Conservation (phyloP, 53 echinoderm and acorn worm genomes). For the Crossaster papposus region DNA sequence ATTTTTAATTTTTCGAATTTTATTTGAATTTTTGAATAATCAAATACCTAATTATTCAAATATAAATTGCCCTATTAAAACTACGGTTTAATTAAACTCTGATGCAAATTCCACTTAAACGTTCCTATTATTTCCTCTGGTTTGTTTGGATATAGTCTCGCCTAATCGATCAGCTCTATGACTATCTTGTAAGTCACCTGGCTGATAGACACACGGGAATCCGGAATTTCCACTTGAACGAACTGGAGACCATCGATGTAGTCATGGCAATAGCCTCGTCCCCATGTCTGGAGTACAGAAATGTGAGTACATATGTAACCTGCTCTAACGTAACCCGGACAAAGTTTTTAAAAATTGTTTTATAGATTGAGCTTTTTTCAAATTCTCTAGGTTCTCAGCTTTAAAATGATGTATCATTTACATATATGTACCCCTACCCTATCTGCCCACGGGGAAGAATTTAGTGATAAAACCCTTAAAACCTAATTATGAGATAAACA, state of each 20-base stretch:
- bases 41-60: no score
- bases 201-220: constrained; percentile 23
- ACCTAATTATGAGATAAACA: no score
- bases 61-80: no score
- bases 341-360: not conserved
- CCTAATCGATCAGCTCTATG: constrained; percentile 41
- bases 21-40: no score
- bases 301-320: constrained; percentile 46
- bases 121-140: not conserved
- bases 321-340: no score
- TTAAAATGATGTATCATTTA: no score
- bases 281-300: constrained; percentile 67
- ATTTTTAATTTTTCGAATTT: no score
- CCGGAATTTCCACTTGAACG: constrained; percentile 74
- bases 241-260: constrained; percentile 71
- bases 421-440: no score
- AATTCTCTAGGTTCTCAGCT: no score
- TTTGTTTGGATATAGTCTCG: constrained; percentile 54
- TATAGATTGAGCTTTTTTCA: no score
- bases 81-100: not conserved
- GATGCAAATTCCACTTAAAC: not conserved
- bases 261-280: constrained; percentile 63
- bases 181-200: constrained; percentile 48
- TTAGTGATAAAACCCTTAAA: no score
- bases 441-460: no score